Conservation (phyloP, 2,113 vertebrate genomes). For the Cryptomyrus ogoouensis region DNA sequence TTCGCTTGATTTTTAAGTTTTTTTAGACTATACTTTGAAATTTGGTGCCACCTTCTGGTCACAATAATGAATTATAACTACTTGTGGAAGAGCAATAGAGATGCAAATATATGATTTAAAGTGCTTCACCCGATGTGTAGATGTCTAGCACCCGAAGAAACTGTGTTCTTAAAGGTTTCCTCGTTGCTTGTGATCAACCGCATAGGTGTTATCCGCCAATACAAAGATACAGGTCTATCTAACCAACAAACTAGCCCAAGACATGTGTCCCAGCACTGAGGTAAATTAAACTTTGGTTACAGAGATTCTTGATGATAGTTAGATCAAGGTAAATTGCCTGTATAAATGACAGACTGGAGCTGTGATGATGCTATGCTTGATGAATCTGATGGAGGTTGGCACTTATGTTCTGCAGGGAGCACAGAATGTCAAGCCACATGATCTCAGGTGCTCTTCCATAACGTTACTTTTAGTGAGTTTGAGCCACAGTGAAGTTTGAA, state of each 20-base stretch:
- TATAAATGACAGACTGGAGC: not conserved
- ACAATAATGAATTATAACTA: not conserved
- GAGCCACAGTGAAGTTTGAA: not conserved
- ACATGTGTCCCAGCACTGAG: not conserved
- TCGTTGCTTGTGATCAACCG: not conserved
- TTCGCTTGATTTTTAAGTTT: not conserved
- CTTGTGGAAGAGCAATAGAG: not conserved
- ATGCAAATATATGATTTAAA: not conserved
- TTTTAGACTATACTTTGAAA: not conserved
- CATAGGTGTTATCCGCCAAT: not conserved
- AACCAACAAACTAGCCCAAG: not conserved
- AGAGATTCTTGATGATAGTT: not conserved
- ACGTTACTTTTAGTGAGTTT: not conserved
- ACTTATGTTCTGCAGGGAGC: not conserved
- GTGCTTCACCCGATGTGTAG: not conserved
- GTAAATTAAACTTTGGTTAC: not conserved
- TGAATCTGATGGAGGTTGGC: not conserved
- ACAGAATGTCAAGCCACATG: not conserved
- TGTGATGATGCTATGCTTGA: not conserved
- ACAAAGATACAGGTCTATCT: not conserved
- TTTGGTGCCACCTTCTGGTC: slow-evolving; percentile 14
- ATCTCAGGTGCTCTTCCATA: not conserved
- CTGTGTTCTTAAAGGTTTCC: not conserved
- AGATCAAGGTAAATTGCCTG: not conserved
- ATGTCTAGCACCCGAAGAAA: not conserved